These are phyloP conservation scores for Pherbina coryleti DNA, from an alignment of 2,888 invertebrate species.

Conservation along the genomic window DNA sequence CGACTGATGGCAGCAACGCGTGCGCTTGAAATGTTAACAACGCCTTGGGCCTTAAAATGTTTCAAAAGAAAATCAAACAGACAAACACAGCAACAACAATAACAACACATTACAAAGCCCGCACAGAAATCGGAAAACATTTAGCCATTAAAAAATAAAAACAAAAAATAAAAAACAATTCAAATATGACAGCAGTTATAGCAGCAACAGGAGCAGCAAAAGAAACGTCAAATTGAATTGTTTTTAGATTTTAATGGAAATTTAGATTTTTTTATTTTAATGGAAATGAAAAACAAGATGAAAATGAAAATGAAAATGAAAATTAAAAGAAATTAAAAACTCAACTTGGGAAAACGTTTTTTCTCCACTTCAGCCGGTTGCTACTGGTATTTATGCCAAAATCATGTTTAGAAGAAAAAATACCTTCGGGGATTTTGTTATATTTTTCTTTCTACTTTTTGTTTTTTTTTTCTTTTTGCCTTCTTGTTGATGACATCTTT, in stretches of 20 bases:
- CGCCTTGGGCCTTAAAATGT: background rate
- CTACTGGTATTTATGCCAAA: constrained; percentile 11
- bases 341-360: constrained; percentile 2
- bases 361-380: background rate
- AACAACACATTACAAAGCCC: background rate
- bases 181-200: constrained; percentile 17
- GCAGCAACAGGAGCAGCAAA: background rate
- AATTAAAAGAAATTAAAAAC: constrained; percentile 27
- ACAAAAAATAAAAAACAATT: background rate
- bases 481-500: constrained; percentile 3
- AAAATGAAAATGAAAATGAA: constrained; percentile 8
- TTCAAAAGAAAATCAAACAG: background rate
- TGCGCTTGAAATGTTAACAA: constrained; percentile 2
- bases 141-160: background rate
- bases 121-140: background rate
- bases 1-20: background rate
- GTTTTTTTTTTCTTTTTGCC: background rate
- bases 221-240: constrained; percentile 32
- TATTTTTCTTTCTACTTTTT: background rate
- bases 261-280: constrained; percentile 11
- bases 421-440: constrained; percentile 6
- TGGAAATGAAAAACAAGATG: constrained; percentile 10
- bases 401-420: constrained; percentile 22
- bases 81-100: background rate
- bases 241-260: background rate